A percentile compares a stretch with the other conserved stretches of the same genome.
Conservation (phyloP, 1,140 invertebrate genomes). For the Cotesia vestalis region DNA sequence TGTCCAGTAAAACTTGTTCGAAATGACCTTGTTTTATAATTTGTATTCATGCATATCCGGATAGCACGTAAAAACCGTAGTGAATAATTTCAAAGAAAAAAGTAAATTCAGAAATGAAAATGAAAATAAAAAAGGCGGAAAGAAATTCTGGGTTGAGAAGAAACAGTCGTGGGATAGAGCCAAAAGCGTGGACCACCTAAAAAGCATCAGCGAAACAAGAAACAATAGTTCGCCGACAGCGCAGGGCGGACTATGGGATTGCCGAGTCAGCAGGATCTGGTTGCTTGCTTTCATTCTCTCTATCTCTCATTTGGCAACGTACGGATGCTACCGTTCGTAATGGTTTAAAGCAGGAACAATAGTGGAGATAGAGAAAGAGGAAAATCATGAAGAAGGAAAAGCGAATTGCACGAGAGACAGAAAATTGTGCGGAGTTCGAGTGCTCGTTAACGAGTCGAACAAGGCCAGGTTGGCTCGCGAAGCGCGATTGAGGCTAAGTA, state of each 20-base stretch:
- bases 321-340: constrained; percentile 14
- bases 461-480: constrained; percentile 34
- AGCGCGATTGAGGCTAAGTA: constrained; percentile 30
- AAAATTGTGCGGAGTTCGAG: constrained; percentile 39
- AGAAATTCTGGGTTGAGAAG: not conserved
- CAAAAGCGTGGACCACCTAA: constrained; percentile 19
- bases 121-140: not conserved
- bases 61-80: too few relatives aligned
- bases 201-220: constrained; percentile 43
- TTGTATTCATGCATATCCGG: not conserved
- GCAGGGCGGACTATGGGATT: constrained; percentile 5
- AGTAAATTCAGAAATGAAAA: constrained; percentile 1
- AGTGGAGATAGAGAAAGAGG: too few relatives aligned
- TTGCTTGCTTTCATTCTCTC: constrained; percentile 42
- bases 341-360: constrained; percentile 6
- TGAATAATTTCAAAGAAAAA: not conserved
- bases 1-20: too few relatives aligned
- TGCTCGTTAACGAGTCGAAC: constrained; percentile 37
- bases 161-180: constrained; percentile 6
- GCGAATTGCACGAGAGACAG: constrained; percentile 9
- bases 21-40: too few relatives aligned
- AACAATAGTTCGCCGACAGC: constrained; percentile 52
- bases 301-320: constrained; percentile 37
- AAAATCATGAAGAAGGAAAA: not conserved
- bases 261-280: constrained; percentile 45